Conservation (phyloP, 2,888 invertebrate genomes). For the Slavum lentiscoides region DNA sequence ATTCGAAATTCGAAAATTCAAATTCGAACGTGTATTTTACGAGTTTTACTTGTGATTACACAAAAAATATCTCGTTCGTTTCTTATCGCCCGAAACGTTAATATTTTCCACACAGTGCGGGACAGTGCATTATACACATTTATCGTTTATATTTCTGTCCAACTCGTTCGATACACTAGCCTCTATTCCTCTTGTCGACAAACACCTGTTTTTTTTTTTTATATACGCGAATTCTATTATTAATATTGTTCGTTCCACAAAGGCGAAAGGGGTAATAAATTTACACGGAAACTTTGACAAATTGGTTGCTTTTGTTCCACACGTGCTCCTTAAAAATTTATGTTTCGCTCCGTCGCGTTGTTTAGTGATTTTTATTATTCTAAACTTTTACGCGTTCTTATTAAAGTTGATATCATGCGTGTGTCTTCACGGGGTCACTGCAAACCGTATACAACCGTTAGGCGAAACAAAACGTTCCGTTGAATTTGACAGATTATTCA, state of each 20-base stretch:
- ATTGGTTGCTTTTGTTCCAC: constrained; percentile 31
- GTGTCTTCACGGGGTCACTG: no score
- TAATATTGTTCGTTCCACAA: constrained; percentile 40
- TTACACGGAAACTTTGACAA: constrained; percentile 36
- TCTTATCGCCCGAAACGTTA: no score
- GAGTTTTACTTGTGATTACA: no score
- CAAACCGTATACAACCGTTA: no score
- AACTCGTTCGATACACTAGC: neutral
- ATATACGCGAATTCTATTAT: constrained; percentile 20
- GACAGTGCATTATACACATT: neutral
- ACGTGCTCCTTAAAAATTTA: constrained; percentile 17
- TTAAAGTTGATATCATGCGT: no score
- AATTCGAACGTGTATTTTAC: no score
- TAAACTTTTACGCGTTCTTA: neutral
- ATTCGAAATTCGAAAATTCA: no score
- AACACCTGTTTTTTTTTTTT: neutral
- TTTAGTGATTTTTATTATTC: constrained; percentile 15
- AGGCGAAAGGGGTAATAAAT: constrained; percentile 31
- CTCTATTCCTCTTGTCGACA: constrained; percentile 5
- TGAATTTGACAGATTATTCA: no score
- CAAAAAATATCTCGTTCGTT: no score
- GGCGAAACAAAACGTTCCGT: no score
- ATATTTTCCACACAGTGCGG: no score
- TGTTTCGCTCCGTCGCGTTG: neutral
- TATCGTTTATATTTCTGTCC: neutral